phyloP scores from a whole-genome alignment of 2,888 invertebrate genomes.

The Stomorhina lunata region DNA sequence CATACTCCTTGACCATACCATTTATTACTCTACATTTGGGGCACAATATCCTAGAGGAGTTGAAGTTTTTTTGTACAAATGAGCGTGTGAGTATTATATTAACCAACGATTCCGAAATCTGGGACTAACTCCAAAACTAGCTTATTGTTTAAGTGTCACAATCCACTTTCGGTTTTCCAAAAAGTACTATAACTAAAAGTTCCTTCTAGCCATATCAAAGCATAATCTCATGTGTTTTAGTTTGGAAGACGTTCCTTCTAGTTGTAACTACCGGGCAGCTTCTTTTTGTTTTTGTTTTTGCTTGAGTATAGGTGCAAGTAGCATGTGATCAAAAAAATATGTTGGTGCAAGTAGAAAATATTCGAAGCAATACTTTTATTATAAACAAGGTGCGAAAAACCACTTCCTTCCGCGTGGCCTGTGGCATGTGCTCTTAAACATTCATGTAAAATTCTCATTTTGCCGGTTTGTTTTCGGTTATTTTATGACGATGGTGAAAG shows the following conservation, averaged over 20 bases:
- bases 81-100: too few relatives aligned
- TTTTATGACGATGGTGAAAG: constrained; percentile 35
- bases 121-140: too few relatives aligned
- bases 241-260: too few relatives aligned
- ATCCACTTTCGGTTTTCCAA: too few relatives aligned
- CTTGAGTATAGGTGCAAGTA: neutral
- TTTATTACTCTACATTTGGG: constrained; percentile 7
- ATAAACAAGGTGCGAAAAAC: constrained; percentile 67
- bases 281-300: neutral
- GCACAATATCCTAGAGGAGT: constrained; percentile 30
- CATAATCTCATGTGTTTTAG: too few relatives aligned
- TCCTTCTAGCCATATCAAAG: too few relatives aligned
- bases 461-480: neutral
- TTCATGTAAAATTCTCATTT: constrained; percentile 37
- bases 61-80: constrained; percentile 31
- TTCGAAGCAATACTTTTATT: constrained; percentile 49
- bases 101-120: too few relatives aligned
- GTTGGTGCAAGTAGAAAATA: constrained; percentile 27
- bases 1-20: neutral
- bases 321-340: constrained; percentile 33
- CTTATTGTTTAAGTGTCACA: too few relatives aligned
- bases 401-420: constrained; percentile 63
- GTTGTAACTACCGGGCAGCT: too few relatives aligned
- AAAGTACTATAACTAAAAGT: too few relatives aligned
- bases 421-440: constrained; percentile 43